phyloP scores from a whole-genome alignment of 2,113 vertebrate species.

The Rhea pennata region DNA sequence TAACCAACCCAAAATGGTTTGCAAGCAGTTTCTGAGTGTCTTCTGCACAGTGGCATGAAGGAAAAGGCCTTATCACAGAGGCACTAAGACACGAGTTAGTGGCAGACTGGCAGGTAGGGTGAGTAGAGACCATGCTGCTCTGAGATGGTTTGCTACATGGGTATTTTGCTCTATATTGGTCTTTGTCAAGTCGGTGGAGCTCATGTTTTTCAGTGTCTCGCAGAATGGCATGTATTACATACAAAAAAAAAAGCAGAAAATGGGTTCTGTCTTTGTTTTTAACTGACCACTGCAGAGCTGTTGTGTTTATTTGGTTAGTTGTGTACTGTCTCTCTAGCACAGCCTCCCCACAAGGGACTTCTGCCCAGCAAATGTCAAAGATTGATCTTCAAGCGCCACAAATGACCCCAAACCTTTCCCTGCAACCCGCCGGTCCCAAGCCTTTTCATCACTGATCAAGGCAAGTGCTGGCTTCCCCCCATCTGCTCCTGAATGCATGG shows the following conservation, averaged over 20 bases:
- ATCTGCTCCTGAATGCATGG: neutral
- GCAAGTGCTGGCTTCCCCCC: fast-evolving
- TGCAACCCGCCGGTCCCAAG: neutral
- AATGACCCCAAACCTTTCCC: neutral
- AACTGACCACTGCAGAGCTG: neutral
- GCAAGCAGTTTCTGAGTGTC: too few species aligned
- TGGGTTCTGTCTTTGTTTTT: neutral
- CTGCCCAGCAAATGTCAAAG: neutral
- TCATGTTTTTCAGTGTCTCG: neutral
- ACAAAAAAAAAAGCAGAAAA: too few species aligned
- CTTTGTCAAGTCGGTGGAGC: neutral
- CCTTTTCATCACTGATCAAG: neutral
- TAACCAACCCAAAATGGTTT: neutral
- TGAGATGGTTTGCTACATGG: neutral
- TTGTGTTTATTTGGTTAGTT: neutral
- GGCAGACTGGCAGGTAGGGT: too few species aligned
- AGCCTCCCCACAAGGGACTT: neutral
- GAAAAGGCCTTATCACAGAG: too few species aligned
- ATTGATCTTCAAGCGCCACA: neutral
- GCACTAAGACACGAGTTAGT: too few species aligned
- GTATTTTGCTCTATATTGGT: neutral
- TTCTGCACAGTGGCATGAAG: too few species aligned
- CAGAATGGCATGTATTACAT: too few species aligned
- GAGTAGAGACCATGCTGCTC: too few species aligned
- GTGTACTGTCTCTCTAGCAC: neutral